These are phyloP conservation scores for Orthonyx spaldingii DNA, from an alignment of 2,113 vertebrate genomes.

Conservation along the genomic window DNA sequence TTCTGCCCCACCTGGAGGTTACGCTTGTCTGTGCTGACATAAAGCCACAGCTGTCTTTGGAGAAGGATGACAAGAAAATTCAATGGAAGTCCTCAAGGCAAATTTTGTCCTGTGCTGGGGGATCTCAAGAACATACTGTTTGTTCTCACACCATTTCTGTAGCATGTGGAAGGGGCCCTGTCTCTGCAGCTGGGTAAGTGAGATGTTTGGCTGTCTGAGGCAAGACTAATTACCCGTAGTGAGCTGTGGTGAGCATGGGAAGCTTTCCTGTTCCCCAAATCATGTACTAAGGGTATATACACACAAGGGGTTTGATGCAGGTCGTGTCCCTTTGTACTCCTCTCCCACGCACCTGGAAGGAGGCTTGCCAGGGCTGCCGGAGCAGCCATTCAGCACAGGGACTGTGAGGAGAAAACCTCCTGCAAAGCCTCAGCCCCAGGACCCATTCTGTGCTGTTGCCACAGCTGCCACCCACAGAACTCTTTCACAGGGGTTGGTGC, in stretches of 20 bases:
- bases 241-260: fast-evolving
- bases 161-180: neutral
- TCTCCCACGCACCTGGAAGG: neutral
- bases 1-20: neutral
- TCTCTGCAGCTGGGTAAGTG: neutral
- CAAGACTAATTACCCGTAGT: neutral
- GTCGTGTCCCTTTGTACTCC: neutral
- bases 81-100: neutral
- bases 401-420: neutral
- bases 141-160: neutral
- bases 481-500: neutral
- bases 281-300: neutral
- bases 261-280: neutral
- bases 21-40: neutral
- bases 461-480: neutral
- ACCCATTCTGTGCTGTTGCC: neutral
- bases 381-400: neutral
- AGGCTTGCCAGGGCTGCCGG: neutral
- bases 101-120: neutral
- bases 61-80: neutral
- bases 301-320: neutral
- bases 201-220: neutral
- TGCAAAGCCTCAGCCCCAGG: neutral
- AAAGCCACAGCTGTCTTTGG: neutral
- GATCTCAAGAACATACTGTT: neutral